Conservation (phyloP, 2,888 invertebrate species). For the Pterostichus niger region DNA sequence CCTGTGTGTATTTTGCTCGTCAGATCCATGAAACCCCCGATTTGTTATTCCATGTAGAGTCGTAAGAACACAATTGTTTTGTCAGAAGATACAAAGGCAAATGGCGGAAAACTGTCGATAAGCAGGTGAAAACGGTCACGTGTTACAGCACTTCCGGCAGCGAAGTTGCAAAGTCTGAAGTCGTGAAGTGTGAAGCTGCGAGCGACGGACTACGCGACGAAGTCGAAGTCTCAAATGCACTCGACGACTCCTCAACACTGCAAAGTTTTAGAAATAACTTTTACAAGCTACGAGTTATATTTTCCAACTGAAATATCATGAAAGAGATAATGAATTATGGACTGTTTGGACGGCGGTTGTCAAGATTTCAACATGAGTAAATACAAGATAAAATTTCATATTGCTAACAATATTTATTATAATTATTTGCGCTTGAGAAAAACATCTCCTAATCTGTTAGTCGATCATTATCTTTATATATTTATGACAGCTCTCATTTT, state of each 20-base stretch:
- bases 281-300: conserved; percentile 21
- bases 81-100: not conserved
- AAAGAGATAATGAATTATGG: conserved; percentile 31
- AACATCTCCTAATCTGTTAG: too few species aligned
- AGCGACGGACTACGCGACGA: conserved; percentile 2
- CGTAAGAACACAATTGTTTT: conserved; percentile 9
- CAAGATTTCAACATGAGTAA: not conserved
- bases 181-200: conserved; percentile 19
- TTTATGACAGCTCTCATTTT: too few species aligned
- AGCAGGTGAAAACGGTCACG: conserved; percentile 19
- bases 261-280: conserved; percentile 36
- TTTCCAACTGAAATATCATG: conserved; percentile 30
- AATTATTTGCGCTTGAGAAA: too few species aligned
- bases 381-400: too few species aligned
- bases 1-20: not conserved
- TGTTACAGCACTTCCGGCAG: conserved; percentile 1
- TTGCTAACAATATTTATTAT: too few species aligned
- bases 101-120: conserved; percentile 17
- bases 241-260: conserved; percentile 2
- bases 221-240: conserved; percentile 17
- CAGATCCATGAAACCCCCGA: not conserved
- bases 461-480: too few species aligned
- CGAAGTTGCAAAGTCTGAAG: not conserved
- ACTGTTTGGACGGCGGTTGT: not conserved
- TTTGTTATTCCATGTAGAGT: conserved; percentile 4